Conservation (phyloP, 2,888 invertebrate species). For the Caenorhabditis plicata region DNA sequence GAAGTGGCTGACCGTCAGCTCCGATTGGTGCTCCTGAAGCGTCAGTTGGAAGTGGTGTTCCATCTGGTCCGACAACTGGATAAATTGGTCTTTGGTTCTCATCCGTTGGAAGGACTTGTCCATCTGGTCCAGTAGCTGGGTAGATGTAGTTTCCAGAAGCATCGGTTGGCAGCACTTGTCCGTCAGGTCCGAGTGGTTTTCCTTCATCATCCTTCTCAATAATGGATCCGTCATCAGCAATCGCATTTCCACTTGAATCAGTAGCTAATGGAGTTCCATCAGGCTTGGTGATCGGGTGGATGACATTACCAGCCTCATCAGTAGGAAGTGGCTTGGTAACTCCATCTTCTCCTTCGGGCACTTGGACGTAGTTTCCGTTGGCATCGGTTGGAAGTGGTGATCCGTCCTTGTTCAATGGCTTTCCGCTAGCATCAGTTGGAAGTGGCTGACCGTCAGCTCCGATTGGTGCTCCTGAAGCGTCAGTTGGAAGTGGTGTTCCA, state of each 20-base stretch:
- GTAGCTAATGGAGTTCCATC: constrained; percentile 25
- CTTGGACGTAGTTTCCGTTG: constrained; percentile 5
- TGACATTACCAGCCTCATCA: constrained; percentile 17
- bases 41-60: constrained; percentile 26
- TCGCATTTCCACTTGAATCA: constrained; percentile 18
- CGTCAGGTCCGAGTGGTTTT: constrained; percentile 27
- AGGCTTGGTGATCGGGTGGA: constrained; percentile 22
- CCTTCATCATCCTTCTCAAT: constrained; percentile 13
- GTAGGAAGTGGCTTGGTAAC: constrained; percentile 16
- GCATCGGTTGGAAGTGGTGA: constrained; percentile 25
- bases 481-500: constrained; percentile 23
- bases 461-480: constrained; percentile 17
- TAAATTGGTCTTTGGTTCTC: constrained; percentile 13
- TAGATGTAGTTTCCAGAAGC: constrained; percentile 30
- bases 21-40: constrained; percentile 16
- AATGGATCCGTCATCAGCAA: constrained; percentile 6
- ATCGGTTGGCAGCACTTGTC: constrained; percentile 32
- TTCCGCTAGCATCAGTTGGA: constrained; percentile 24
- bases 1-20: constrained; percentile 29
- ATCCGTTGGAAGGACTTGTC: constrained; percentile 25
- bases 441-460: constrained; percentile 36
- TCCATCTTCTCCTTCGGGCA: constrained; percentile 13
- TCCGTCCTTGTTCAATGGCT: constrained; percentile 22
- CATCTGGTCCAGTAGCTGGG: constrained; percentile 23
- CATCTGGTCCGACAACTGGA: constrained; percentile 17